Percentiles rank a stretch among this genome's conserved stretches.
phyloP scores from a whole-genome alignment of 2,113 vertebrate genomes.

The Chloroceryle aenea region DNA sequence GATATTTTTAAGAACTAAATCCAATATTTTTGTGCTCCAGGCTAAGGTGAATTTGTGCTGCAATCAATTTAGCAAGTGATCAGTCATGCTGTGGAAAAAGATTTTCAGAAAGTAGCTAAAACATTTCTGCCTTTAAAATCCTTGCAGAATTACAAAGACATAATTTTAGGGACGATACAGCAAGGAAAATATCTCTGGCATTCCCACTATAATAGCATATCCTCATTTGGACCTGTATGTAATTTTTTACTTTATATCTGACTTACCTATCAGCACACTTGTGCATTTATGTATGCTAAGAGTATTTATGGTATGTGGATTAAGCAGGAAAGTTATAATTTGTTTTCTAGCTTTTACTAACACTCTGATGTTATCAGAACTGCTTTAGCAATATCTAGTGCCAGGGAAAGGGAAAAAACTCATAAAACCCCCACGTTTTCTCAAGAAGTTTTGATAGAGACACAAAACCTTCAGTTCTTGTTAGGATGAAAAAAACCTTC shows the following conservation, averaged over 20 bases:
- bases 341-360: not conserved
- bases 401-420: not conserved
- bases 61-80: not conserved
- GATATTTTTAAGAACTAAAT: not conserved
- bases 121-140: not conserved
- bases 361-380: not conserved
- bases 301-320: not conserved
- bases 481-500: not conserved
- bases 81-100: not conserved
- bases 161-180: not conserved
- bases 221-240: not conserved
- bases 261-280: not conserved
- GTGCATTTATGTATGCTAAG: not conserved
- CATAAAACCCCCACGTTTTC: not conserved
- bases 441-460: not conserved
- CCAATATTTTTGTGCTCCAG: not conserved
- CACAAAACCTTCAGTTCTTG: not conserved
- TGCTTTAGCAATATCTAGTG: not conserved
- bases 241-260: not conserved
- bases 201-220: not conserved
- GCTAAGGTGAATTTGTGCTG: not conserved
- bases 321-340: slow-evolving; percentile 12
- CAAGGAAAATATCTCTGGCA: not conserved
- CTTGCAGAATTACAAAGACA: not conserved
- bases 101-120: not conserved